Base-by-base conservation (phyloP, 2,113 vertebrate genomes). In the Myotis brandtii region DNA sequence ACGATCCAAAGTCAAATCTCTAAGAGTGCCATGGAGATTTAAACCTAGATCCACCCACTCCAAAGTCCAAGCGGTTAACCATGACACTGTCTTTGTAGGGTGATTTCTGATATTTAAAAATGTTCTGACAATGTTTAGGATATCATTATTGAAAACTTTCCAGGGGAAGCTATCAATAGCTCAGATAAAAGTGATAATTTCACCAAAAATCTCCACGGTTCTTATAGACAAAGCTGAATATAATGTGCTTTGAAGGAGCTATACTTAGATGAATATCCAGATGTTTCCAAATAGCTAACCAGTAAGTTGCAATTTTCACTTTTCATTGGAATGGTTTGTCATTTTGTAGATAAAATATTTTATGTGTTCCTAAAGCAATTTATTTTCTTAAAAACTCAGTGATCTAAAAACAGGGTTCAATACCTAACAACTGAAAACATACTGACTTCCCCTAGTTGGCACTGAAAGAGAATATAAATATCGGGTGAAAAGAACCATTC, bases 231-330 rank as follows among this genome's bases (percentile, higher is more conserved):
- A 50, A 91, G 14, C 6, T 18, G 86, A 67, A 86, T 75, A 77
- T 43, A 91, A 56, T 52, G 56, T 76, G 21, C 14, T 77, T 90
- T 92, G 34, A 50, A 75, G 46, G 21, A 43, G 9, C 56, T 73
- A 37, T 69, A 52, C 27, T 93, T 43, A 34, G 27, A 76, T 9
- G 92, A 59, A 52, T 79, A 91, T 37, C 67, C 59, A 88, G 77
- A 77, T 89, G 67, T 93, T 95, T 89, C 12, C 43, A 96, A 94
- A 48, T 21, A 34, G 34, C 48, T 92, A 56, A 89, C 72, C 1
- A 48, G 34, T 75, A 79, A 34, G 48, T 67, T 82, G 21, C 3
- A 83, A 9, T 87, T 96, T 96, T 75, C 30, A 21, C 21, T 89
- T 69, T 88, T 93, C 32, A 69, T 16, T 89, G 37, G 18, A 93